Evolutionary conservation across 2,888 invertebrate genomes (phyloP).

Genomic region (Luperina nickerlii): DNA sequence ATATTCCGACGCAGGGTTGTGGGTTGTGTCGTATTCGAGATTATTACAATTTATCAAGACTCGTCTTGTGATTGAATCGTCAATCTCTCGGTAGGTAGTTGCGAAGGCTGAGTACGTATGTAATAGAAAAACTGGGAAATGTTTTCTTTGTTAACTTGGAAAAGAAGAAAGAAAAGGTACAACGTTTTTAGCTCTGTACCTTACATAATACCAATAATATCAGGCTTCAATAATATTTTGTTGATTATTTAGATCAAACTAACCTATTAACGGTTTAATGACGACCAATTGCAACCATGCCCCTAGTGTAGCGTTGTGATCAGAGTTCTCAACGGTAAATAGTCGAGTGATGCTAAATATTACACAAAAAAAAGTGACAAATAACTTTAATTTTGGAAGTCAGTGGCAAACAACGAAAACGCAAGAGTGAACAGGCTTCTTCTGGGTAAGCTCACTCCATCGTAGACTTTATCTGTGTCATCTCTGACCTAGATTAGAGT

Average conservation of each 20-base stretch:
- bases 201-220: not conserved
- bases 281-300: not conserved
- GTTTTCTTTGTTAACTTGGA: slow-evolving; percentile 21
- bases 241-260: not conserved
- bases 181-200: not conserved
- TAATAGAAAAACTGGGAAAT: slow-evolving; percentile 34
- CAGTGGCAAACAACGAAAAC: no score
- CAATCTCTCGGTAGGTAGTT: slow-evolving; percentile 46
- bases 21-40: slow-evolving; percentile 61
- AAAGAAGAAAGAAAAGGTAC: not conserved
- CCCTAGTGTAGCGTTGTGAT: not conserved
- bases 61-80: slow-evolving; percentile 50
- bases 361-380: not conserved
- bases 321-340: not conserved
- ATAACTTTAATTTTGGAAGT: no score
- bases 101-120: not conserved
- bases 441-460: no score
- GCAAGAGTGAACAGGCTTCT: no score
- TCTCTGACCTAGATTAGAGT: no score
- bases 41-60: slow-evolving; percentile 59
- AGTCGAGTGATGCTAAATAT: not conserved
- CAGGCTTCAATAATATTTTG: not conserved
- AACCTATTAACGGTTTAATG: not conserved
- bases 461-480: no score
- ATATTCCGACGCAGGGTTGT: slow-evolving; percentile 62